Evolutionary conservation across 2,797 vertebrate genomes (phyloP).

Genomic region (Amniataba percoides): DNA sequence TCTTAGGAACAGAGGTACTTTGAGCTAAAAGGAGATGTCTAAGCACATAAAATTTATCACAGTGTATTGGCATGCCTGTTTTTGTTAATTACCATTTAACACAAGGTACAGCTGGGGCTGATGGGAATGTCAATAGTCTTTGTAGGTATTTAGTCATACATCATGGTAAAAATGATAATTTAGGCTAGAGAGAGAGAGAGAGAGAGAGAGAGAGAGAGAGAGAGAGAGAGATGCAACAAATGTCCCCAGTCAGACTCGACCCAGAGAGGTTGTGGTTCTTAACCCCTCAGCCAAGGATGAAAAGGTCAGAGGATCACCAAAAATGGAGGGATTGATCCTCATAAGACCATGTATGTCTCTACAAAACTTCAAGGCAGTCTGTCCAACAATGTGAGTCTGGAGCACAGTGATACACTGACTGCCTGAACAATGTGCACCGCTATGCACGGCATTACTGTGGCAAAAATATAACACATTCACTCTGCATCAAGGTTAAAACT

Average conservation of each 20-base stretch:
- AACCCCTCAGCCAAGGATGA: background rate
- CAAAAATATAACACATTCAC: too few species aligned
- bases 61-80: background rate
- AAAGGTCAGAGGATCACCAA: background rate
- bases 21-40: background rate
- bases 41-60: background rate
- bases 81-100: background rate
- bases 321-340: background rate
- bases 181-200: background rate
- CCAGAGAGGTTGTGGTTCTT: background rate
- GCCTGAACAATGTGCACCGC: background rate
- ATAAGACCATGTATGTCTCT: background rate
- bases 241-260: background rate
- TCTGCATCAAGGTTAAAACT: too few species aligned
- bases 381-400: background rate
- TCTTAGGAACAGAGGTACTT: background rate
- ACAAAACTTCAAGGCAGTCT: background rate
- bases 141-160: background rate
- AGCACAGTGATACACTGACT: background rate
- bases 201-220: slow-evolving; percentile 11
- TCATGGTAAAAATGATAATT: background rate
- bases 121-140: background rate
- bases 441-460: background rate
- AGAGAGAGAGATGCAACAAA: background rate
- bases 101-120: background rate